phyloP scores from a whole-genome alignment of 2,113 vertebrate species.

The Marcusenius ussheri region DNA sequence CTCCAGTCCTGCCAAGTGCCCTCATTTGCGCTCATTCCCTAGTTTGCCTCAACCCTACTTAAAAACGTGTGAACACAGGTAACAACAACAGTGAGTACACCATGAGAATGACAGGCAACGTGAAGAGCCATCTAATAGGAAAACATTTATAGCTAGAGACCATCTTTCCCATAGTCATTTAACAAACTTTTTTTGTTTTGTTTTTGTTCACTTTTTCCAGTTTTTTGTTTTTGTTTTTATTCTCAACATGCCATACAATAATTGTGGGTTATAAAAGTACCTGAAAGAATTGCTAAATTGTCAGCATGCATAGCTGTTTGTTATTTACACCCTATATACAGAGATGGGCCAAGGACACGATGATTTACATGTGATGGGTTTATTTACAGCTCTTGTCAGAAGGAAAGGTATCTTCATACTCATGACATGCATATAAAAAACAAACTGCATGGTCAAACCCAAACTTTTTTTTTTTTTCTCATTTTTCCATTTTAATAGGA shows the following conservation, averaged over 20 bases:
- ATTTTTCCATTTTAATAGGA: conserved; percentile 29
- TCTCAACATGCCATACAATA: conserved; percentile 80
- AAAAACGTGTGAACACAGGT: conserved; percentile 48
- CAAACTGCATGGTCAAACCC: conserved; percentile 67
- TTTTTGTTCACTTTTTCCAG: conserved; percentile 61
- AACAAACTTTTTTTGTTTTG: conserved; percentile 68
- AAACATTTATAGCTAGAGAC: conserved; percentile 58
- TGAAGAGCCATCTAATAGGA: conserved; percentile 56
- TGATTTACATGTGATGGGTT: conserved; percentile 57
- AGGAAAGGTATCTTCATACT: conserved; percentile 73
- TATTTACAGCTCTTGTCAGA: conserved; percentile 82
- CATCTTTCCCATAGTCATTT: conserved; percentile 55
- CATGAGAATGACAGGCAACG: conserved; percentile 57
- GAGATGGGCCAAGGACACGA: conserved; percentile 59
- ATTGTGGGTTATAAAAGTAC: conserved; percentile 93
- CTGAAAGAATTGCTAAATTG: conserved; percentile 92
- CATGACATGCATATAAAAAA: conserved; percentile 82
- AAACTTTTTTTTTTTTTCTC: conserved; percentile 48
- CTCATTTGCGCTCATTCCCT: conserved; percentile 31
- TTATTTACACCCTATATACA: conserved; percentile 98
- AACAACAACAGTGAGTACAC: conserved; percentile 54
- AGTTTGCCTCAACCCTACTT: conserved; percentile 51
- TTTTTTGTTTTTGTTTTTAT: conserved; percentile 53
- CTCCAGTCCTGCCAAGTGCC: background rate
- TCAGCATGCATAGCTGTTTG: conserved; percentile 90